Evolutionary conservation across 2,797 vertebrate genomes (phyloP), one percentile per base, ranked within the genome.

Genomic region (Chanos chanos): DNA sequence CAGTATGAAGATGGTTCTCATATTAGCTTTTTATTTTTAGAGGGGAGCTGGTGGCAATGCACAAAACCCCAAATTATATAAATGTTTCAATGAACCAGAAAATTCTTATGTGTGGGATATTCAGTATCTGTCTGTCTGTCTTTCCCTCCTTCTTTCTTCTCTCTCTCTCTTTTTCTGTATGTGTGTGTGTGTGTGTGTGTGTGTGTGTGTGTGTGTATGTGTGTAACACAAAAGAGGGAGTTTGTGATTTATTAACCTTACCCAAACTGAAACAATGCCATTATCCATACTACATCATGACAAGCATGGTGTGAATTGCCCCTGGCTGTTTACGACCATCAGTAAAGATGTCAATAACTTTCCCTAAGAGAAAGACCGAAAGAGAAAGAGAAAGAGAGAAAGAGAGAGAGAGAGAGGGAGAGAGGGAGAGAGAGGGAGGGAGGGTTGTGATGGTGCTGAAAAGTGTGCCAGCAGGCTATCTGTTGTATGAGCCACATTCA

Each of bases 331-430:
- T 91, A 89, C 85, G 87, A 87, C 50, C 57, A 77, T 85, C 83
- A 86, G 86, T 89, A 85, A 89, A 86, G 81, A 88, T 83, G 83
- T 82, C 83, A 86, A 86, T 89, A 89, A 89, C 89, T 90, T 90
- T 90, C 87, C 75, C 86, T 70, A 45, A 70, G 66, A 61, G 55
- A 61, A 5, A 25, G 15, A 15, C 22, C 48, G 24, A 48, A 45
- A 27, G 30, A 56, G 55, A 61, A 34, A 41, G 68, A 19, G 49
- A 43, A 28, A 18, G 61, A 30, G 56, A 7, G 31, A 44, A 61
- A 19, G 41, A 36, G 31, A 30, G 10, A 76, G 71, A 75, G 80
- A 83, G 82, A 78, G 83, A 83, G 72, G 74, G 40, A 7, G 49
- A 74, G 64, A 83, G 83, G 74, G 87, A 85, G 86, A 75, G 72